Evolutionary conservation across 37 sponge, comb jelly and placozoan genomes (phyloP).

Genomic region (Ephydatia muelleri): DNA sequence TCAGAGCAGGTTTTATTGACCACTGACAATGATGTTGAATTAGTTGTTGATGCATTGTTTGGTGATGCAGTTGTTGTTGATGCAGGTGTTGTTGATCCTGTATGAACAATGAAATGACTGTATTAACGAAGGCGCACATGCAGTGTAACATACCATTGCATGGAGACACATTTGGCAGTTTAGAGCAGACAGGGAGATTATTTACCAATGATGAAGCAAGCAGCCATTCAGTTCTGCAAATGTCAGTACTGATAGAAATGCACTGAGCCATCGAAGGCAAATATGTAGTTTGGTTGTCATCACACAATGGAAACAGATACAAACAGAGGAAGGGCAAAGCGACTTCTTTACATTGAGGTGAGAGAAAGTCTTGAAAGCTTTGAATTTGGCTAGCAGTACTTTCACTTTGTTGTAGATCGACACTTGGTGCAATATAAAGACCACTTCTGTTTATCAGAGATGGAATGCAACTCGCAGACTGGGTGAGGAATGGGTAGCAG

Average conservation of each 20-base stretch:
- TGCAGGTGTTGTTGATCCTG: background rate
- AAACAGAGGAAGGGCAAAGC: background rate
- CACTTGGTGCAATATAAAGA: background rate
- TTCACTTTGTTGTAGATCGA: background rate
- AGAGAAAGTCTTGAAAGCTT: background rate
- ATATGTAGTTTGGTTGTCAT: background rate
- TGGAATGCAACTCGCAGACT: background rate
- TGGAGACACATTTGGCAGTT: background rate
- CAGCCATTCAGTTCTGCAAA: background rate
- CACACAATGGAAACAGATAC: background rate
- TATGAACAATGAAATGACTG: too few species aligned
- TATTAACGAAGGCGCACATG: background rate
- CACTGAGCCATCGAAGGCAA: background rate
- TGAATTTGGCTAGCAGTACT: background rate
- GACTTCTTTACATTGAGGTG: background rate
- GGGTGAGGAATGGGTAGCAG: background rate
- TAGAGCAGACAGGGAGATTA: background rate
- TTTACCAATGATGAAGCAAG: background rate
- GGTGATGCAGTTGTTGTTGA: background rate
- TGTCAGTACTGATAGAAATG: background rate
- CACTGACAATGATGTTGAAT: background rate
- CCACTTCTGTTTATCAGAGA: background rate
- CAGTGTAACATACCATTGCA: background rate
- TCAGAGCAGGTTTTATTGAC: background rate
- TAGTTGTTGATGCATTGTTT: background rate